Evolutionary conservation across 2,113 vertebrate species (phyloP).

Genomic region (Rallus limicola): DNA sequence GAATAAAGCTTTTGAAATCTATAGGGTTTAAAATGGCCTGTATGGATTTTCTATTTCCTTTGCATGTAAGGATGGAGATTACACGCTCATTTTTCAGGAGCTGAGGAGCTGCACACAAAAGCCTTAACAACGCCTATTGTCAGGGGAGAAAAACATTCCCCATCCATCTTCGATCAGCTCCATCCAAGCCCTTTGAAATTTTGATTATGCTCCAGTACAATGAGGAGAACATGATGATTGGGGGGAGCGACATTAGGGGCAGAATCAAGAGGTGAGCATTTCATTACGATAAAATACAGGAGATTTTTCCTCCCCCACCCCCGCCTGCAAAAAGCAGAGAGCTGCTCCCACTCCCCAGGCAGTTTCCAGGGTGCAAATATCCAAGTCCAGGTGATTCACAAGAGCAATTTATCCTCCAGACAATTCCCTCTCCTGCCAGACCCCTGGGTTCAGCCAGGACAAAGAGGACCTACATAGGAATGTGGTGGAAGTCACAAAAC

Average conservation of each 20-base stretch:
- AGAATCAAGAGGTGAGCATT: background rate
- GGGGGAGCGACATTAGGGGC: background rate
- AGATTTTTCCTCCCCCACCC: background rate
- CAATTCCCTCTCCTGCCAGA: background rate
- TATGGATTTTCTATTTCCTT: slow-evolving; percentile 74
- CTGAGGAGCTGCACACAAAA: slow-evolving; percentile 65
- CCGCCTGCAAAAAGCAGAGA: background rate
- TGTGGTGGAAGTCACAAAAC: background rate
- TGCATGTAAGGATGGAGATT: slow-evolving; percentile 56
- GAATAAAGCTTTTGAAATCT: background rate
- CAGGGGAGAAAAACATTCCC: slow-evolving; percentile 50
- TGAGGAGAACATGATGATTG: background rate
- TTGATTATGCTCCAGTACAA: slow-evolving; percentile 38
- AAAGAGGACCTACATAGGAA: background rate
- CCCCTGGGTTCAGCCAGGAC: background rate
- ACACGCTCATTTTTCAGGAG: slow-evolving; percentile 48
- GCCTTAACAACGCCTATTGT: slow-evolving; percentile 77
- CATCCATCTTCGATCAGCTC: slow-evolving; percentile 50
- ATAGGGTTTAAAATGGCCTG: background rate
- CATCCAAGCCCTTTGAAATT: slow-evolving; percentile 48
- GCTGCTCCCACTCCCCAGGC: background rate
- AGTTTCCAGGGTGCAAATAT: background rate
- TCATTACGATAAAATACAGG: background rate
- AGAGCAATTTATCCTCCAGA: background rate
- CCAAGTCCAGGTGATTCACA: background rate